These are phyloP conservation scores for Prionace glauca DNA, from an alignment of 2,797 vertebrate genomes.

Conservation along the genomic window DNA sequence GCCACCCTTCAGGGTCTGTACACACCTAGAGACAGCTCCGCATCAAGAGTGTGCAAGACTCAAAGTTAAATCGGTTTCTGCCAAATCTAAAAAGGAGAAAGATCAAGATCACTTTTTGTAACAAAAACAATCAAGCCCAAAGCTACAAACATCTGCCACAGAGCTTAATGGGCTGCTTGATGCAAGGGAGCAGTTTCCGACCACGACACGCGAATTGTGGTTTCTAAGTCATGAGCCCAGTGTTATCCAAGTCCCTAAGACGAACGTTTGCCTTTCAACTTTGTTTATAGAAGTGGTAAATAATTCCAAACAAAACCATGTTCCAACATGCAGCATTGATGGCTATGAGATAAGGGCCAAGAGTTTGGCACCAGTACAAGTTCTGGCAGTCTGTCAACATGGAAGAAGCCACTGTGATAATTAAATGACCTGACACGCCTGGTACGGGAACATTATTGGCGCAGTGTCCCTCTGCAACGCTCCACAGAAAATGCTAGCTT, in stretches of 20 bases:
- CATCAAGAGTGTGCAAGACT: background rate
- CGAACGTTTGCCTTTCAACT: slow-evolving; percentile 76
- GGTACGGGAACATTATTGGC: background rate
- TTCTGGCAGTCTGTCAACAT: slow-evolving; percentile 61
- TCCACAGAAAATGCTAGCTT: background rate
- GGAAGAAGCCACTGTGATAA: slow-evolving; percentile 56
- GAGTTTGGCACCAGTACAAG: slow-evolving; percentile 46
- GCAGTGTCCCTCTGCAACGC: background rate
- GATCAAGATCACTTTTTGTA: background rate
- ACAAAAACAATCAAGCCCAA: slow-evolving; percentile 35
- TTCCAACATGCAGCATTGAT: slow-evolving; percentile 58
- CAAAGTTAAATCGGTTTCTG: slow-evolving; percentile 2
- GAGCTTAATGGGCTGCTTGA: background rate
- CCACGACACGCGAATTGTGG: slow-evolving; percentile 57
- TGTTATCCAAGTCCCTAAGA: slow-evolving; percentile 56
- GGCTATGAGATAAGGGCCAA: slow-evolving; percentile 68
- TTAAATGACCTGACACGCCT: slow-evolving; percentile 44
- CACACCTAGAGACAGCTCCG: background rate
- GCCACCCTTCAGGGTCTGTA: background rate
- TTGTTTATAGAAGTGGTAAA: slow-evolving; percentile 81
- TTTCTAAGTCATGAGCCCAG: slow-evolving; percentile 63
- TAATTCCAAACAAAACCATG: slow-evolving; percentile 65
- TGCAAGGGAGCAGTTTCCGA: slow-evolving; percentile 43
- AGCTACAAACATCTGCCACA: background rate
- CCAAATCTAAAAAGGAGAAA: background rate